Conservation (phyloP, 2,797 vertebrate genomes). For the Gymnothorax reevesii region DNA sequence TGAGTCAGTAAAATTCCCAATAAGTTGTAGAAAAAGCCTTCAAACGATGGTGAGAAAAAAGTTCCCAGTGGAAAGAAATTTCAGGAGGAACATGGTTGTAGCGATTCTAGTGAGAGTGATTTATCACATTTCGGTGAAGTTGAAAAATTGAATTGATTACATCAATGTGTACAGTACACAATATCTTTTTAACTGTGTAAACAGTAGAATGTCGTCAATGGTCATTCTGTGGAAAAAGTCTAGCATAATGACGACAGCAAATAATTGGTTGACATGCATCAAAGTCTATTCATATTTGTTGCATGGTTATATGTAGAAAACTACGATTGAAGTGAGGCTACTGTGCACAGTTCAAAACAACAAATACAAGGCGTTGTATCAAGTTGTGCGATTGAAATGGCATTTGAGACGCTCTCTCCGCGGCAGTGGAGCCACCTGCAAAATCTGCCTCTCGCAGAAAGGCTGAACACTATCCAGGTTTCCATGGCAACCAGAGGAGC, state of each 20-base stretch:
- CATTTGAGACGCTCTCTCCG: constrained; percentile 47
- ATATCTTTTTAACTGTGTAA: neutral
- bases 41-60: too few species aligned
- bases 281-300: neutral
- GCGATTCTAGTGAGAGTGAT: neutral
- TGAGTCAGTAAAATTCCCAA: too few species aligned
- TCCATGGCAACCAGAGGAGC: constrained; percentile 69
- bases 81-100: too few species aligned
- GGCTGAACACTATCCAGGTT: constrained; percentile 72
- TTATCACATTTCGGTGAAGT: neutral
- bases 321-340: neutral
- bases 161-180: neutral
- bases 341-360: neutral
- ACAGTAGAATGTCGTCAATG: too few species aligned
- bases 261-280: neutral
- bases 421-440: constrained; percentile 65
- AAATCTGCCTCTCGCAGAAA: constrained; percentile 54
- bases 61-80: too few species aligned
- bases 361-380: neutral
- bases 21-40: too few species aligned
- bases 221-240: neutral
- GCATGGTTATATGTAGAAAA: neutral
- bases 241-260: neutral
- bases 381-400: constrained; percentile 40
- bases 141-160: constrained; percentile 1